phyloP scores from a whole-genome alignment of 2,888 invertebrate species.

The Odontocerum albicorne region DNA sequence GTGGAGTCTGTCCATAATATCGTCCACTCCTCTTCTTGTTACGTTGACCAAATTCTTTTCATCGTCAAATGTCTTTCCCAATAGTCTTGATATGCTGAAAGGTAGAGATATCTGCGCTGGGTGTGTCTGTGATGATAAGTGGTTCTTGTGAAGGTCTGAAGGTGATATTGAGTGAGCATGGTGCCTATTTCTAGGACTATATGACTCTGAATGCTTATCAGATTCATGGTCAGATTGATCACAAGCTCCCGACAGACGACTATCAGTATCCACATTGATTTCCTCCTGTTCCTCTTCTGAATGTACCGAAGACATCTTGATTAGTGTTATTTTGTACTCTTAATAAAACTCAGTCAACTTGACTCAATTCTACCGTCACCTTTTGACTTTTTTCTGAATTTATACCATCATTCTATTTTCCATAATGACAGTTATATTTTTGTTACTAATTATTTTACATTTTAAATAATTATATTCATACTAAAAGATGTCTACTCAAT shows the following conservation, averaged over 20 bases:
- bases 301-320: constrained; percentile 54
- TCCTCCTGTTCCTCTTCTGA: constrained; percentile 68
- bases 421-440: too few relatives aligned
- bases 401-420: too few relatives aligned
- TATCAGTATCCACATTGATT: constrained; percentile 69
- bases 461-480: too few relatives aligned
- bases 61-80: constrained; percentile 74
- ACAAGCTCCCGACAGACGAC: constrained; percentile 58
- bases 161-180: constrained; percentile 55
- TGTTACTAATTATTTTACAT: too few relatives aligned
- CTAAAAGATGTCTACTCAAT: too few relatives aligned
- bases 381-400: too few relatives aligned
- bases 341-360: neutral
- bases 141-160: constrained; percentile 43
- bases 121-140: constrained; percentile 55
- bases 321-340: neutral
- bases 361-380: too few relatives aligned
- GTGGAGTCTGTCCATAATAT: constrained; percentile 41
- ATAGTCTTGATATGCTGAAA: constrained; percentile 79
- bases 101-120: constrained; percentile 61
- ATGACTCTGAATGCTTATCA: constrained; percentile 60
- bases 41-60: constrained; percentile 41
- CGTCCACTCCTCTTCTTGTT: constrained; percentile 44
- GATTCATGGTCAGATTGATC: constrained; percentile 56
- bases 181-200: constrained; percentile 48